Evolutionary conservation across 2,113 vertebrate genomes (phyloP).

Genomic region (Balaenoptera acutorostrata): DNA sequence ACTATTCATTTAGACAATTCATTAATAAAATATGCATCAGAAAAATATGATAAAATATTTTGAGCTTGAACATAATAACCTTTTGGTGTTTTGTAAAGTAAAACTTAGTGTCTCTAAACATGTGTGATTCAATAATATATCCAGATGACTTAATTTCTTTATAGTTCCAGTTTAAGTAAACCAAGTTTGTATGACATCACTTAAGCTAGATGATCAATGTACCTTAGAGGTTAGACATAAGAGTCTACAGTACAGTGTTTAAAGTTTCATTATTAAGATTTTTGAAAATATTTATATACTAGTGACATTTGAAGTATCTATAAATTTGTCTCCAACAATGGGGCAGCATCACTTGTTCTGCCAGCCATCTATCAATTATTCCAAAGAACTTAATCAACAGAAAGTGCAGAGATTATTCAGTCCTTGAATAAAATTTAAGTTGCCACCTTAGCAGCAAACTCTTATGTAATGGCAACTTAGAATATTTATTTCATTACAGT

Average conservation of each 20-base stretch:
- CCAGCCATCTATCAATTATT: background rate
- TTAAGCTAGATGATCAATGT: background rate
- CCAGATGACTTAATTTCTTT: background rate
- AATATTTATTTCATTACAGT: background rate
- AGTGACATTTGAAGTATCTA: background rate
- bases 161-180: background rate
- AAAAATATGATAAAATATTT: background rate
- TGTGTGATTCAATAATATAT: background rate
- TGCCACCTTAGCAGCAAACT: background rate
- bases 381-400: background rate
- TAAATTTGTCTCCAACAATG: background rate
- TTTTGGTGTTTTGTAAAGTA: conserved; percentile 20
- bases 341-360: background rate
- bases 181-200: background rate
- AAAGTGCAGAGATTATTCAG: background rate
- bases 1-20: background rate
- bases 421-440: background rate
- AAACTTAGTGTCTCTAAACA: background rate
- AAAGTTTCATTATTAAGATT: background rate
- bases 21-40: background rate
- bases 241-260: background rate
- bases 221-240: background rate
- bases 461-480: background rate
- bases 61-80: background rate
- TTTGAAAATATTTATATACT: background rate